A percentile compares a stretch with the other conserved stretches of the same genome.
phyloP scores from a whole-genome alignment of 2,113 vertebrate species.

The Uria lomvia region DNA sequence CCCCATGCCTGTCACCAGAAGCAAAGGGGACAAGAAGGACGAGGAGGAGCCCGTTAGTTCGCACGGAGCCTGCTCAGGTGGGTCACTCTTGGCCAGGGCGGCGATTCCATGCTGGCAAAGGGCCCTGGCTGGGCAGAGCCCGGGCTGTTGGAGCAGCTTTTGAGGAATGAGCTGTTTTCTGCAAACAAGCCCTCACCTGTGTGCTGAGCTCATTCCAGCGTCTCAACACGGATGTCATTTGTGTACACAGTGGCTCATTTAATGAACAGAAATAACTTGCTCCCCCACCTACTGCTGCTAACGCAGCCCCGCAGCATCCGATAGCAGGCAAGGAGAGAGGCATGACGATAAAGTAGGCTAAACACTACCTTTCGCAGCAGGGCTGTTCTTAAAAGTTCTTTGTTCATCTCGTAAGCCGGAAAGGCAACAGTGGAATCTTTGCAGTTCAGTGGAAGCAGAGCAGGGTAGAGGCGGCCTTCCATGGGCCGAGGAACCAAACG shows the following conservation, averaged over 20 bases:
- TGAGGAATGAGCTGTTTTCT: neutral
- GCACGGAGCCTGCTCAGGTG: neutral
- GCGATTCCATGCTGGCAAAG: neutral
- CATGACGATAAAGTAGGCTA: neutral
- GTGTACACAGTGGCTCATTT: neutral
- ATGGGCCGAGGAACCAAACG: neutral
- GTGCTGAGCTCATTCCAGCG: neutral
- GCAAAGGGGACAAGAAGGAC: neutral
- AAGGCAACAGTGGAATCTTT: neutral
- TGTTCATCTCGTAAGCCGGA: neutral
- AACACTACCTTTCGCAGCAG: neutral
- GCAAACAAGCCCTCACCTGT: neutral
- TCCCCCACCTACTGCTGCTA: neutral
- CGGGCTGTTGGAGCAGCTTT: neutral
- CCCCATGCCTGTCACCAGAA: accelerated
- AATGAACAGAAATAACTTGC: neutral
- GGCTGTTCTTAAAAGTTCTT: neutral
- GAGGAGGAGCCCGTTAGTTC: neutral
- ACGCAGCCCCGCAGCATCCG: neutral
- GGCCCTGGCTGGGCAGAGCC: neutral
- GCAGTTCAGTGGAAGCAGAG: neutral
- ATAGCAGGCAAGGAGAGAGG: neutral
- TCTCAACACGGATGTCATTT: neutral
- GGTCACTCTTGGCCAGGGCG: neutral
- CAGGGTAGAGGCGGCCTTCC: neutral